phyloP scores from a whole-genome alignment of 2,113 vertebrate species.

The Zingel zingel region DNA sequence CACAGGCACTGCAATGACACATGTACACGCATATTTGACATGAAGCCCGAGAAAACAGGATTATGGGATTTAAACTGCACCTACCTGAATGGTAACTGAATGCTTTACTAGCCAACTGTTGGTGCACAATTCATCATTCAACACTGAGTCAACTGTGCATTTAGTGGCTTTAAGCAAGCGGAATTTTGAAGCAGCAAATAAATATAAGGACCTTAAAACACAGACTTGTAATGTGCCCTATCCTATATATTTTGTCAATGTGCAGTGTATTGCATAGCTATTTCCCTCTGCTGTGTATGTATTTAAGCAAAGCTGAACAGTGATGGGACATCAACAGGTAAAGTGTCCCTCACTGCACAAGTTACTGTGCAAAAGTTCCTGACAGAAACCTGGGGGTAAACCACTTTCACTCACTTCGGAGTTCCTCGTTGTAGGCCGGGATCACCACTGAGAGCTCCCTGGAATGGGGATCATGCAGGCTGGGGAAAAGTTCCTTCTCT shows the following conservation, averaged over 20 bases:
- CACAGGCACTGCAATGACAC: constrained; percentile 88
- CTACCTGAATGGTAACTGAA: neutral
- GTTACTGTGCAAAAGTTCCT: neutral
- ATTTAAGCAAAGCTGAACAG: neutral
- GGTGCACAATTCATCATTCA: neutral
- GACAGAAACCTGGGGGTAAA: neutral
- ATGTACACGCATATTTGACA: constrained; percentile 8
- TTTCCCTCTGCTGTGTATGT: neutral
- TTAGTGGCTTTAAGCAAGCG: neutral
- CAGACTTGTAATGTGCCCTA: neutral
- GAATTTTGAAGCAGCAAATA: neutral
- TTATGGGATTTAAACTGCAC: neutral
- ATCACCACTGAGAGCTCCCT: constrained; percentile 92
- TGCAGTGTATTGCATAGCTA: neutral
- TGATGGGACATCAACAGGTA: neutral
- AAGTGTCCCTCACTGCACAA: neutral
- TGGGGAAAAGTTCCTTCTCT: constrained; percentile 86
- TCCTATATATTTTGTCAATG: neutral
- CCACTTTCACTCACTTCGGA: constrained; percentile 77
- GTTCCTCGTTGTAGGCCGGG: constrained; percentile 96
- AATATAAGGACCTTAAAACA: neutral
- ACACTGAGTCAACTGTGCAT: neutral
- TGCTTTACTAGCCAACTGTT: neutral
- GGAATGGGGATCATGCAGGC: constrained; percentile 87
- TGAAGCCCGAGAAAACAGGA: neutral